These are phyloP conservation scores for Melanogrammus aeglefinus DNA, from an alignment of 2,797 vertebrate genomes.

Conservation along the genomic window DNA sequence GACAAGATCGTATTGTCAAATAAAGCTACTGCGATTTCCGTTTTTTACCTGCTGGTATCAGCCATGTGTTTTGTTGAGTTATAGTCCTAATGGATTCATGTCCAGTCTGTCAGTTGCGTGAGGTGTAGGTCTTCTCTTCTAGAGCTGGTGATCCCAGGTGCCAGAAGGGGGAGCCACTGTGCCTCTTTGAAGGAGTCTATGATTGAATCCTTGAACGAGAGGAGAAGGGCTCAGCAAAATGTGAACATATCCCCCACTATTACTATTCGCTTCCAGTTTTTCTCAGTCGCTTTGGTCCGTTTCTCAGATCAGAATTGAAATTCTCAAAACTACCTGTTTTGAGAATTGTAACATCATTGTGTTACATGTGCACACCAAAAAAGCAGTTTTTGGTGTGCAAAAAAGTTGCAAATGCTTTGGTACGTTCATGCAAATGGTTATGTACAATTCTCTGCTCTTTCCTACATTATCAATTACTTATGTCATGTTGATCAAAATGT, in stretches of 20 bases:
- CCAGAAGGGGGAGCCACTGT: slow-evolving; percentile 41
- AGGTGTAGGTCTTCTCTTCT: slow-evolving; percentile 31
- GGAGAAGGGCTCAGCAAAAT: not conserved
- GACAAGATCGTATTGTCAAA: not conserved
- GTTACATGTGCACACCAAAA: too few relatives aligned
- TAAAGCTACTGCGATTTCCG: not conserved
- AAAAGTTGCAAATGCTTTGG: too few relatives aligned
- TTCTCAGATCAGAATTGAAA: too few relatives aligned
- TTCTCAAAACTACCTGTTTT: too few relatives aligned
- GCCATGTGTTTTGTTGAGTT: slow-evolving; percentile 46
- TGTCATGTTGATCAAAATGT: too few relatives aligned
- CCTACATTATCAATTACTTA: too few relatives aligned
- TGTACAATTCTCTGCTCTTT: too few relatives aligned
- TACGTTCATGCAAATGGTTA: too few relatives aligned
- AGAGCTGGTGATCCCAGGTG: slow-evolving; percentile 18
- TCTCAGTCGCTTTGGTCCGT: too few relatives aligned
- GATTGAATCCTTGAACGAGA: slow-evolving; percentile 22
- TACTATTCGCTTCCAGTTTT: not conserved
- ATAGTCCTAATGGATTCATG: slow-evolving; percentile 35
- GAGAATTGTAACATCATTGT: too few relatives aligned
- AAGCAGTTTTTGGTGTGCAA: too few relatives aligned
- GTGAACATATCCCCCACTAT: not conserved
- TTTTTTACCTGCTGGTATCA: slow-evolving; percentile 47
- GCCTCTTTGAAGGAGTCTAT: slow-evolving; percentile 32
- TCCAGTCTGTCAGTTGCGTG: slow-evolving; percentile 37